Evolutionary conservation across 1,140 invertebrate species (phyloP).

Genomic region (Brachionus calyciflorus): DNA sequence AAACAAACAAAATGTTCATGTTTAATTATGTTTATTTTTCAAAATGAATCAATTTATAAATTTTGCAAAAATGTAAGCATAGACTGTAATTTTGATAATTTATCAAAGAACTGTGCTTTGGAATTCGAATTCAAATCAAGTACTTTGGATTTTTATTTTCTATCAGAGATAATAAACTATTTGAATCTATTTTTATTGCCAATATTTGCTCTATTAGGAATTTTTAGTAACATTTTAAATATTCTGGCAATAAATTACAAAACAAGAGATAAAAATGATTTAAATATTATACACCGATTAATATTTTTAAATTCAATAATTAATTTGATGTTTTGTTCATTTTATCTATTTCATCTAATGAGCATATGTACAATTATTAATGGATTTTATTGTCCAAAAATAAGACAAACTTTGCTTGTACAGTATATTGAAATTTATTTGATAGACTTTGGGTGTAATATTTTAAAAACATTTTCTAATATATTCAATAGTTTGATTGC

Average conservation of each 20-base stretch:
- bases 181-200: background rate
- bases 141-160: background rate
- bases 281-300: background rate
- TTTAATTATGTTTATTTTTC: background rate
- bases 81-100: background rate
- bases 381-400: conserved; percentile 1
- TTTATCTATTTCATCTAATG: background rate
- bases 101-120: background rate
- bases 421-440: background rate
- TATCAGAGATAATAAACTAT: background rate
- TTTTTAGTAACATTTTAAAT: background rate
- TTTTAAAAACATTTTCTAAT: background rate
- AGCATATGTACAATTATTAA: background rate
- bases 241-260: background rate
- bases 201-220: background rate
- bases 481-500: background rate
- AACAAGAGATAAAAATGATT: background rate
- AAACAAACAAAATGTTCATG: background rate
- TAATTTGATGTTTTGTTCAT: background rate
- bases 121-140: background rate
- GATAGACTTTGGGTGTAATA: background rate
- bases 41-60: background rate
- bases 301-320: background rate
- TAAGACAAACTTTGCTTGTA: background rate
- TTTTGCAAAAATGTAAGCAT: background rate